Conservation (phyloP, 2,797 vertebrate species). For the Coluber constrictor region DNA sequence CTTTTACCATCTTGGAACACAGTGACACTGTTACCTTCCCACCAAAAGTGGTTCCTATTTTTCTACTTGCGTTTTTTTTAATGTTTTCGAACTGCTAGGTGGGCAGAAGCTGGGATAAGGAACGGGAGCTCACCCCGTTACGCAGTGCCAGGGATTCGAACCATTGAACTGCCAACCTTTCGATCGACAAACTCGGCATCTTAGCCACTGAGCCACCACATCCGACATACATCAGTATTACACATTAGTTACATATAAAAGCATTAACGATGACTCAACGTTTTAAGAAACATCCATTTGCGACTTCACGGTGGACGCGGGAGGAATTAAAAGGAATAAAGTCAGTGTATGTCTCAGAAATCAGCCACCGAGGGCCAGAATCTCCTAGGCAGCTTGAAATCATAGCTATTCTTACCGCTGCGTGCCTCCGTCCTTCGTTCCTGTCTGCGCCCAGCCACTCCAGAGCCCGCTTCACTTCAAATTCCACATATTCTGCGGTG, state of each 20-base stretch:
- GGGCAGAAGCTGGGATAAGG: too few relatives aligned
- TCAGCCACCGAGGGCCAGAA: neutral
- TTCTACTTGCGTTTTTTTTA: too few relatives aligned
- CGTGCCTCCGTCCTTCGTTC: constrained; percentile 94
- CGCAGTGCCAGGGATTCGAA: too few relatives aligned
- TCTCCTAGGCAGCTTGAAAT: neutral
- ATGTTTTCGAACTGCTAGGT: too few relatives aligned
- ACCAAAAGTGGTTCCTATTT: too few relatives aligned
- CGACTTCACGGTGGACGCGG: too few relatives aligned
- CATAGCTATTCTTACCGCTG: constrained; percentile 79
- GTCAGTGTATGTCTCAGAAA: neutral
- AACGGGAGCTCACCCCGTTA: too few relatives aligned
- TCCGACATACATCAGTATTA: neutral
- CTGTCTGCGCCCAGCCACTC: constrained; percentile 97
- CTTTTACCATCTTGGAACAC: too few relatives aligned
- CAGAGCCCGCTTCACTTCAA: constrained; percentile 96
- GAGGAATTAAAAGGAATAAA: neutral
- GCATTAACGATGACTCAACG: neutral
- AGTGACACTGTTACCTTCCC: too few relatives aligned
- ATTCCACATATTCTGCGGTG: constrained; percentile 97
- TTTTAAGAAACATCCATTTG: neutral
- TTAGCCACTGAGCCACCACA: too few relatives aligned
- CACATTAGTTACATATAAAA: neutral
- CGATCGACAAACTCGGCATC: too few relatives aligned
- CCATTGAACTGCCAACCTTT: too few relatives aligned